Conservation (phyloP, 2,797 vertebrate species). For the Molossus alvarezi region DNA sequence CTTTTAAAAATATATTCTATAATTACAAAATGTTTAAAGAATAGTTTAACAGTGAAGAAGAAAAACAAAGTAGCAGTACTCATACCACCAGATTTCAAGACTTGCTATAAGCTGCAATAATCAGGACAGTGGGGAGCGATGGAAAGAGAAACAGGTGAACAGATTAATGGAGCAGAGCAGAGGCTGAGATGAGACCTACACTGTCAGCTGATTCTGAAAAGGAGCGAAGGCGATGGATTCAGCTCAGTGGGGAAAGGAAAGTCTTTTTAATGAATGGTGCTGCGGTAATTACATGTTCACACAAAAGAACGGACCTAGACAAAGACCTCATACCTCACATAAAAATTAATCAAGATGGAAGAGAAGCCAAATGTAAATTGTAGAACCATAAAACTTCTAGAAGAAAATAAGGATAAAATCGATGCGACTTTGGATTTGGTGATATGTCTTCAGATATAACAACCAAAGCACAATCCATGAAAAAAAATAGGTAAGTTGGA, state of each 20-base stretch:
- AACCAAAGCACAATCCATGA: slow-evolving; percentile 3
- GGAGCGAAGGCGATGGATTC: not conserved
- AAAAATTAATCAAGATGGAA: not conserved
- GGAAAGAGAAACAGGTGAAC: not conserved
- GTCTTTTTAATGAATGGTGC: not conserved
- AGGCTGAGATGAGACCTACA: not conserved
- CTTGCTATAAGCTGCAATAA: not conserved
- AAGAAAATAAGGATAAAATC: slow-evolving; percentile 43
- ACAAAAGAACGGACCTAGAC: not conserved
- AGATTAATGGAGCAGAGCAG: not conserved
- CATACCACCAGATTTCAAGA: not conserved
- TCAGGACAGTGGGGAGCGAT: not conserved
- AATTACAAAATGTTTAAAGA: not conserved
- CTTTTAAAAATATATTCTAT: not conserved
- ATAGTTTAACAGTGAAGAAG: not conserved
- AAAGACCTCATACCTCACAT: not conserved
- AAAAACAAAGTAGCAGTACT: not conserved
- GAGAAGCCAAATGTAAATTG: not conserved
- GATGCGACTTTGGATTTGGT: not conserved
- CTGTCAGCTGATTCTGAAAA: not conserved
- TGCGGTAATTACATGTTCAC: not conserved
- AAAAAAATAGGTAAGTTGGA: not conserved
- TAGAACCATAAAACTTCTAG: slow-evolving; percentile 20
- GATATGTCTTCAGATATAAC: not conserved
- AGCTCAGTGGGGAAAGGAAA: not conserved